phyloP scores from a whole-genome alignment of 2,113 vertebrate species.

The Ceyx melanurus region DNA sequence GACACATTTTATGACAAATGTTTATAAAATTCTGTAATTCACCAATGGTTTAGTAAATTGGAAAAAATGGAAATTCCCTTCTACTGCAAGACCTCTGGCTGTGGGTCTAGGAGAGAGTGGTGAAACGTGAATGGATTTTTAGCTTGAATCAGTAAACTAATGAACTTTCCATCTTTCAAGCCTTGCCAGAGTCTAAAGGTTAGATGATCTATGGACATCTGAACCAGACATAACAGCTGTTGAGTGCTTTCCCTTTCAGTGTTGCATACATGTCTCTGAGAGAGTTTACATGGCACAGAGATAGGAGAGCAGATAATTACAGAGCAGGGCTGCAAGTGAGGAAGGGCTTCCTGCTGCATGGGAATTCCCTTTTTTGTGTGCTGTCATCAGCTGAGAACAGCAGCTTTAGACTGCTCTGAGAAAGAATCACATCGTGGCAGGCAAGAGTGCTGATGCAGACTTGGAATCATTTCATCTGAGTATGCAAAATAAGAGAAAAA shows the following conservation, averaged over 20 bases:
- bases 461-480: background rate
- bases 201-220: background rate
- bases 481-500: background rate
- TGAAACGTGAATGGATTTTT: background rate
- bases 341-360: background rate
- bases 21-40: background rate
- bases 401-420: background rate
- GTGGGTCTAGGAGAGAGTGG: background rate
- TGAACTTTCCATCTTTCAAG: background rate
- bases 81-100: background rate
- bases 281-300: background rate
- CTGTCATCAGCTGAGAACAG: background rate
- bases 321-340: background rate
- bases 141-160: background rate
- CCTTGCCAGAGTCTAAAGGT: background rate
- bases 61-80: background rate
- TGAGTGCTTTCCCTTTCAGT: background rate
- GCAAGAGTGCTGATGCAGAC: background rate
- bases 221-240: background rate
- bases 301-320: background rate
- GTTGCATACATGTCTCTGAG: background rate
- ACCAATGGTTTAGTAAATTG: background rate
- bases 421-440: background rate
- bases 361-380: background rate
- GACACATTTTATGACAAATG: background rate